Evolutionary conservation across 2,888 invertebrate species (phyloP), one percentile per base, ranked within the genome.

Genomic region (Pogonocherus hispidulus): DNA sequence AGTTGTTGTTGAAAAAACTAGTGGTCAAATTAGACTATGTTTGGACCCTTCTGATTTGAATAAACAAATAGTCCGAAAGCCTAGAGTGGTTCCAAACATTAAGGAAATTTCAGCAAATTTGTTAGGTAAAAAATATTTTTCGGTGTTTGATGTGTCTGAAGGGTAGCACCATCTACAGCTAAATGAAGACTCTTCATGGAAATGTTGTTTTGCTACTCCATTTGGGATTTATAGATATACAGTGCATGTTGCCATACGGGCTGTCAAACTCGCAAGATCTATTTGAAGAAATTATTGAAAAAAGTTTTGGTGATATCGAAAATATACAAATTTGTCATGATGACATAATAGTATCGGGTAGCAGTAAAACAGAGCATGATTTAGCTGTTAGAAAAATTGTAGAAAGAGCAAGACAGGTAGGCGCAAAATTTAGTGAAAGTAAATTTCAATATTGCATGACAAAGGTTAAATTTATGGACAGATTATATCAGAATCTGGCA

Each of bases 221-320:
- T 73, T 71, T 63, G 73, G 69, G 3, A 60, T 67, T 20, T 71
- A 73, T 51, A 64, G 69, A 37, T 72, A 32, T 67, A 41, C 19
- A 44, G 62, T 63, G n/a, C n/a, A n/a, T n/a, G n/a, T 37, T 72
- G 14, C 72, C 70, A 16, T 76, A 74, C 55, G 74, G 74, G 20
- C 67, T 74, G 49, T 70, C 69, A 35, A 69, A 71, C 60, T 69
- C 76, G 9, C 72, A 72, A 57, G 73, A 76, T 32, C 27, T 73
- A 32, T 76, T 76, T 62, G 63, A 72, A 55, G 73, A 73, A 14
- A 47, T 64, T 14, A 63, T 73, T 14, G 65, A 71, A 60, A 68
- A 71, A 66, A n/a, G 66, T 66, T 73, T 76, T 60, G 67, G 62
- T 4, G 66, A 69, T 46, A 66, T 74, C 11, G 32, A 62, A 41